phyloP scores from a whole-genome alignment of 2,113 vertebrate genomes.

The Oryzias celebensis region DNA sequence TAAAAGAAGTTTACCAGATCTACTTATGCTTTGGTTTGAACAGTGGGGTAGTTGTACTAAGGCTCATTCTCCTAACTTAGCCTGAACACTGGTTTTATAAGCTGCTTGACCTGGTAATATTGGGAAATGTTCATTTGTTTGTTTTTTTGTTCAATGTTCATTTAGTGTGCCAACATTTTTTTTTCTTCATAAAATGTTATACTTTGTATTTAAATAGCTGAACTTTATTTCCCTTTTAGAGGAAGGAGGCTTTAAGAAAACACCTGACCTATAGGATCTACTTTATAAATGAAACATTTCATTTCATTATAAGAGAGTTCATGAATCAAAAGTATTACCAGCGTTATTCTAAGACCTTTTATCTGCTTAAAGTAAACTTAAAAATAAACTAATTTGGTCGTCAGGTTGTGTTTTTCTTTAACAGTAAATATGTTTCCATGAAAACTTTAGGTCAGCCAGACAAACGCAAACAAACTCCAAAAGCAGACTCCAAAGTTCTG shows the following conservation, averaged over 20 bases:
- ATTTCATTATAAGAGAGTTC: constrained; percentile 43
- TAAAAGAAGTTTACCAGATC: constrained; percentile 22
- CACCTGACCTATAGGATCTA: constrained; percentile 15
- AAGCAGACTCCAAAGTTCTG: constrained; percentile 8
- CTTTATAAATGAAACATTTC: constrained; percentile 38
- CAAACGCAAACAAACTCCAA: constrained; percentile 30
- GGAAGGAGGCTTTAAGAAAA: not conserved
- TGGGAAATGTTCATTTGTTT: not conserved
- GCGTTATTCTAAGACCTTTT: constrained; percentile 41
- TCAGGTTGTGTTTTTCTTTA: constrained; percentile 9
- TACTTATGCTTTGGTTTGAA: constrained; percentile 5
- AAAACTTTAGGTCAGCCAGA: constrained; percentile 30
- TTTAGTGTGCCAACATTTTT: not conserved
- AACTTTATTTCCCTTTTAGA: constrained; percentile 5
- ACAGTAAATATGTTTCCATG: constrained; percentile 41
- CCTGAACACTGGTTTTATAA: constrained; percentile 18
- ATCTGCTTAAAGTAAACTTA: constrained; percentile 48
- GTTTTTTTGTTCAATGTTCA: no score
- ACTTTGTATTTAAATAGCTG: constrained; percentile 20
- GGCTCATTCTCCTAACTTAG: constrained; percentile 22
- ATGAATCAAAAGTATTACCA: constrained; percentile 1
- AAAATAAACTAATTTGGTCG: constrained; percentile 48
- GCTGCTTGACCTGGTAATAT: constrained; percentile 11
- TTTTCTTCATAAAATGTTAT: constrained; percentile 7
- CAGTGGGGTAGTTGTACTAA: constrained; percentile 9